phyloP scores from a whole-genome alignment of 2,888 invertebrate genomes.

The Tryphoninae sp. region DNA sequence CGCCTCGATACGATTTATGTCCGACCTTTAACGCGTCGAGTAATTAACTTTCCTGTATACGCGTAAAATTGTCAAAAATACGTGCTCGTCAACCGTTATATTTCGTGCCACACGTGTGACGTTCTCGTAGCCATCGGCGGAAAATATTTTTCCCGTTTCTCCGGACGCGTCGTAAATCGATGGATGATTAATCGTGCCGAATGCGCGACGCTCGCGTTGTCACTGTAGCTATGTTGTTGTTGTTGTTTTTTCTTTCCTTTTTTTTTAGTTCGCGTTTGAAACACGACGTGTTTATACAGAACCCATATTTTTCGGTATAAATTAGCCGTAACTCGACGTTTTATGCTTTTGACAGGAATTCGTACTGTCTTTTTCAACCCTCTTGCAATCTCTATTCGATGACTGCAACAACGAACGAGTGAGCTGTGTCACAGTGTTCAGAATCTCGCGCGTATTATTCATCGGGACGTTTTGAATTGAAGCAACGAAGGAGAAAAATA shows the following conservation, averaged over 20 bases:
- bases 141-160: slow-evolving; percentile 48
- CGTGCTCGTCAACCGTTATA: no score
- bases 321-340: slow-evolving; percentile 39
- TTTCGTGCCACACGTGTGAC: neutral
- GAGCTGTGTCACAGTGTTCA: neutral
- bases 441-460: slow-evolving; percentile 47
- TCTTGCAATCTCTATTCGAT: slow-evolving; percentile 7
- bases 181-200: slow-evolving; percentile 54
- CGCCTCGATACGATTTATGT: neutral
- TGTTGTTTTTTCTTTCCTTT: neutral
- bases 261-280: slow-evolving; percentile 2
- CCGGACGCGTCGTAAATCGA: slow-evolving; percentile 57
- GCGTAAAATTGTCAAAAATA: slow-evolving; percentile 32
- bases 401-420: neutral
- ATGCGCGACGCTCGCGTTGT: slow-evolving; percentile 30
- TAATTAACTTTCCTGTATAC: slow-evolving; percentile 61
- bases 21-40: slow-evolving; percentile 4
- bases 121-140: neutral
- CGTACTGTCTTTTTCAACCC: neutral
- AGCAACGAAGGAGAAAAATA: slow-evolving; percentile 7
- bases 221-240: neutral
- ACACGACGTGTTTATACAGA: slow-evolving; percentile 30
- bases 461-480: neutral
- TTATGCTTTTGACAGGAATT: slow-evolving; percentile 40
- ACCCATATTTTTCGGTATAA: slow-evolving; percentile 34